Percentiles rank a stretch among this genome's conserved stretches.
Evolutionary conservation across 2,888 invertebrate genomes (phyloP).

Genomic region (Patella ulyssiponensis): DNA sequence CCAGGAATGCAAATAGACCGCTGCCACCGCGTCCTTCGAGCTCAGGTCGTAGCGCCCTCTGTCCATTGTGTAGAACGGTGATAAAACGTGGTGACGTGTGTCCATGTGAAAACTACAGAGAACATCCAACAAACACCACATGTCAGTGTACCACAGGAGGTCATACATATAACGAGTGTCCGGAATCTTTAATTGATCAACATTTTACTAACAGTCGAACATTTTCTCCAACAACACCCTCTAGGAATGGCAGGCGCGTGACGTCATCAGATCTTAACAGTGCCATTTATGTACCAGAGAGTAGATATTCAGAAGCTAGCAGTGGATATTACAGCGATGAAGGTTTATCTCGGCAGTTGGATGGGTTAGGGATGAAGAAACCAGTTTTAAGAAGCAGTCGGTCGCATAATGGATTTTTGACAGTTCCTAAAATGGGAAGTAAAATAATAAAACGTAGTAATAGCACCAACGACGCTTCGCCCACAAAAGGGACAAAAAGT

Average conservation of each 20-base stretch:
- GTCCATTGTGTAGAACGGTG: background rate
- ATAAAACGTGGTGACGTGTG: background rate
- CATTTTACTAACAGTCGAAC: background rate
- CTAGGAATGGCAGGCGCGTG: background rate
- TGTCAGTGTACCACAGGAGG: background rate
- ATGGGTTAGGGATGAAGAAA: background rate
- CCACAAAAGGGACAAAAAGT: background rate
- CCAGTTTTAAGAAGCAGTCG: background rate
- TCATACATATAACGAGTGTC: background rate
- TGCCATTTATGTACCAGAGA: background rate
- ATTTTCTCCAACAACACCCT: background rate
- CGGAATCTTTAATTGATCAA: background rate
- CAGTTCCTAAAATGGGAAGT: background rate
- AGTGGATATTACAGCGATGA: background rate
- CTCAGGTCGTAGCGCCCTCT: background rate
- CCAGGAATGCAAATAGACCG: background rate
- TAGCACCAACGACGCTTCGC: background rate
- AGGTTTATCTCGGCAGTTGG: background rate
- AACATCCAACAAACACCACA: background rate
- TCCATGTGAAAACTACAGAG: background rate
- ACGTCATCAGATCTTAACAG: background rate
- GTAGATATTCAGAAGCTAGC: background rate
- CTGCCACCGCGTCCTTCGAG: background rate
- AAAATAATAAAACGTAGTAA: background rate
- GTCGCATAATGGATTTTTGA: background rate